Evolutionary conservation across 2,797 vertebrate species (phyloP), one percentile per base, ranked within the genome.

Genomic region (Gambelia wislizenii): DNA sequence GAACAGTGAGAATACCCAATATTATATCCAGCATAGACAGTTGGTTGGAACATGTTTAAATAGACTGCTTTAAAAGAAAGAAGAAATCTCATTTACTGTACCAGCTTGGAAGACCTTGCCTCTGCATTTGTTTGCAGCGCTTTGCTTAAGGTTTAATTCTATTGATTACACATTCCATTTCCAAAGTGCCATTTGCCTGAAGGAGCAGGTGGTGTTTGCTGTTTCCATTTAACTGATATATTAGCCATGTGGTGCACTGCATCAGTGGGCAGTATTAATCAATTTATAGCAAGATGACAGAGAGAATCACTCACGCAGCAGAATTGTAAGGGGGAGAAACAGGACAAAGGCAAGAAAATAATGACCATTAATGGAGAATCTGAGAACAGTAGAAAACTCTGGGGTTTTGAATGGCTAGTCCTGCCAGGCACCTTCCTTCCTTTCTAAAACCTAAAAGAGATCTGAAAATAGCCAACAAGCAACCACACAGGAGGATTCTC

Each of bases 91-190:
- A 91, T 90, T 89, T 92, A 94, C 89, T 94, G 85, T 47, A 92
- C 85, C 94, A 94, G 92, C 95, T 96, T 95, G 92, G 92, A 96
- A 96, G 94, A 94, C 95, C 94, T 95, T 96, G 95, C 90, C 88
- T 95, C 95, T 95, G 95, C 96, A 97, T 95, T 96, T 90, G 96
- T 96, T 95, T 96, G 96, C 86, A 94, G 95, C 95, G 94, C 94
- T 95, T 95, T 95, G 96, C 97, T 97, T 97, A 97, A 96, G 96
- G 95, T 97, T 97, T 97, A 97, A 97, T 97, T 97, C 97, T 97
- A 97, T 97, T 97, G 97, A 97, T 97, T 97, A 98, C 97, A 97
- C 97, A 98, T 98, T 97, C 97, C 97, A 97, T 98, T 97, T 97
- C 96, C 96, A 96, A 96, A 97, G 96, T 97, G 97, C 96, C 96